Evolutionary conservation across 2,888 invertebrate species (phyloP).

Genomic region (Epirrita christyi): DNA sequence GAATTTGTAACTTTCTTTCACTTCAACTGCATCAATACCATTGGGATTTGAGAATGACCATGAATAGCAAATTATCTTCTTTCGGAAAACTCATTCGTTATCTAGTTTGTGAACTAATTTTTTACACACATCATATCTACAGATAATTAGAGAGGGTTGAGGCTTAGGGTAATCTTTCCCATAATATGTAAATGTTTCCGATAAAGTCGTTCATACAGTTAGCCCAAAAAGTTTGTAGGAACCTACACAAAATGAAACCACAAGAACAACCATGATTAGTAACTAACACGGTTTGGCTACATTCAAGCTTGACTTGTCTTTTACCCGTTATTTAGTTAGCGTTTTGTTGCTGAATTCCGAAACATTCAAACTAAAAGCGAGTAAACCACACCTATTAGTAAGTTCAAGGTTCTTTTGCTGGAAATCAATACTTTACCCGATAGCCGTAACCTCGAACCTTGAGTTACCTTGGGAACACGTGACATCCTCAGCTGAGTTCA

Average conservation of each 20-base stretch:
- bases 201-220: too few relatives aligned
- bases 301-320: neutral
- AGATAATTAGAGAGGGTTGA: too few relatives aligned
- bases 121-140: too few relatives aligned
- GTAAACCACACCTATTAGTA: slow-evolving; percentile 10
- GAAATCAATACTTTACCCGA: slow-evolving; percentile 30
- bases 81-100: slow-evolving; percentile 12
- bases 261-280: slow-evolving; percentile 20
- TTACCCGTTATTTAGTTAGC: too few relatives aligned
- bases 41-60: too few relatives aligned
- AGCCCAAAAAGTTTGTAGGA: too few relatives aligned
- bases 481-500: too few relatives aligned
- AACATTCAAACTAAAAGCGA: neutral
- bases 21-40: neutral
- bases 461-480: slow-evolving; percentile 37
- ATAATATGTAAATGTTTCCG: too few relatives aligned
- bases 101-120: too few relatives aligned
- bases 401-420: slow-evolving; percentile 24
- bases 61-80: too few relatives aligned
- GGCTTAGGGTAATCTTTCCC: too few relatives aligned
- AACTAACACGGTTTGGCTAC: neutral
- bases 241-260: slow-evolving; percentile 2
- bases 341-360: neutral
- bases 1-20: too few relatives aligned
- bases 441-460: slow-evolving; percentile 33